These are phyloP conservation scores for Leucosticte australis DNA, from an alignment of 2,113 vertebrate species.

Conservation along the genomic window DNA sequence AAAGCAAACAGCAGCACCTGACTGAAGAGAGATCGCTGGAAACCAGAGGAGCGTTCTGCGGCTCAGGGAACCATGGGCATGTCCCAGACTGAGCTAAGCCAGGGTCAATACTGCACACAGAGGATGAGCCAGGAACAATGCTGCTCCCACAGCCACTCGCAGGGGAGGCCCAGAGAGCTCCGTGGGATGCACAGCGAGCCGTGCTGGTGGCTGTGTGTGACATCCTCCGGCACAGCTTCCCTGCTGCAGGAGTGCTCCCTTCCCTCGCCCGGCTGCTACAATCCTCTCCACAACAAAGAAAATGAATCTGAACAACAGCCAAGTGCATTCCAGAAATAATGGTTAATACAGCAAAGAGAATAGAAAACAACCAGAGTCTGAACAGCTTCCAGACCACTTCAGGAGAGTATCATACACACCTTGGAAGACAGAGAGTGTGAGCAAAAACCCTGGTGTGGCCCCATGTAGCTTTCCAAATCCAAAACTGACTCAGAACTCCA, in stretches of 20 bases:
- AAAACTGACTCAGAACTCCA: neutral
- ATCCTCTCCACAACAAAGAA: neutral
- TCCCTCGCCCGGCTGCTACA: neutral
- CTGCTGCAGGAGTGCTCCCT: neutral
- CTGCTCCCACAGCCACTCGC: neutral
- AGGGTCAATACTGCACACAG: neutral
- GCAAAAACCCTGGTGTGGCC: neutral
- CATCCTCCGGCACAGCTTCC: neutral
- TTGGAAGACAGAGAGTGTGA: accelerated
- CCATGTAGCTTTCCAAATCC: neutral
- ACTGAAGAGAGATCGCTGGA: neutral
- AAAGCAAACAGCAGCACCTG: neutral
- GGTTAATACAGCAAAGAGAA: neutral
- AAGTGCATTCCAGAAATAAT: neutral
- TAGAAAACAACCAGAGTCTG: neutral
- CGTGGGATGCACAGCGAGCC: accelerated
- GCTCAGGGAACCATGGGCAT: neutral
- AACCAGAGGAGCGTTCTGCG: neutral
- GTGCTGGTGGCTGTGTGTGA: accelerated
- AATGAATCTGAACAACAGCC: neutral
- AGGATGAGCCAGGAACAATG: neutral
- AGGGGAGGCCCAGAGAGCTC: neutral
- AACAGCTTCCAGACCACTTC: neutral
- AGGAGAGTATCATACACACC: neutral
- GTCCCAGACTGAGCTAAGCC: neutral